Evolutionary conservation across 2,888 invertebrate genomes (phyloP), one percentile per base, ranked within the genome.

Genomic region (Epistrophella euchroma): DNA sequence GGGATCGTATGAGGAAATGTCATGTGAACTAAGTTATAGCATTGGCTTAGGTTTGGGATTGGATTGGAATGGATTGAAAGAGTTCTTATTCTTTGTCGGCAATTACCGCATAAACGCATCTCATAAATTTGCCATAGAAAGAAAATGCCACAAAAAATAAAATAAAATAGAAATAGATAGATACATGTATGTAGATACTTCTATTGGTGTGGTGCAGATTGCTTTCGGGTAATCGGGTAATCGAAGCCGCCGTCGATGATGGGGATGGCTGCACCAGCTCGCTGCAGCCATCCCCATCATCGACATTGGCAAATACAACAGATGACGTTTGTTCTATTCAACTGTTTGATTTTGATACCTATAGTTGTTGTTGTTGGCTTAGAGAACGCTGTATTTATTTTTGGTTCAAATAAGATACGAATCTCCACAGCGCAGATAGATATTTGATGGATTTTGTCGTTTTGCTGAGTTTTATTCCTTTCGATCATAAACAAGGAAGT

Each of bases 71-170:
- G 68, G 64, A 77, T 74, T 73, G 73, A 74, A 81, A 81, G 73
- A 86, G 82, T 86, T 86, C 82, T 82, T 86, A 82, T 82, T 86
- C 86, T 82, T 86, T 86, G 86, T 86, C 86, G 86, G 86, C 86
- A 86, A 86, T 86, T 86, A 86, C 86, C 58, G 77, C 86, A 82
- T 82, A 86, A 86, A 86, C 86, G 86, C 86, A 82, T 86, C 86
- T 86, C 86, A 86, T 86, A 86, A 86, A 82, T 86, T 78, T 60
- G 22, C 80, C 37, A 76, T 68, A 35, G 84, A 75, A 72, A 64
- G 70, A 66, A 50, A 66, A 64, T 64, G 17, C 45, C 45, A 50
- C 25, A 40, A 47, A 62, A 40, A 55, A 1, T 3, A 74, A 28
- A 55, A 50, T 15, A 15, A 47, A 17, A 32, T 40, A 64, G 19